phyloP scores from a whole-genome alignment of 2,113 vertebrate species.

The Sardina pilchardus region DNA sequence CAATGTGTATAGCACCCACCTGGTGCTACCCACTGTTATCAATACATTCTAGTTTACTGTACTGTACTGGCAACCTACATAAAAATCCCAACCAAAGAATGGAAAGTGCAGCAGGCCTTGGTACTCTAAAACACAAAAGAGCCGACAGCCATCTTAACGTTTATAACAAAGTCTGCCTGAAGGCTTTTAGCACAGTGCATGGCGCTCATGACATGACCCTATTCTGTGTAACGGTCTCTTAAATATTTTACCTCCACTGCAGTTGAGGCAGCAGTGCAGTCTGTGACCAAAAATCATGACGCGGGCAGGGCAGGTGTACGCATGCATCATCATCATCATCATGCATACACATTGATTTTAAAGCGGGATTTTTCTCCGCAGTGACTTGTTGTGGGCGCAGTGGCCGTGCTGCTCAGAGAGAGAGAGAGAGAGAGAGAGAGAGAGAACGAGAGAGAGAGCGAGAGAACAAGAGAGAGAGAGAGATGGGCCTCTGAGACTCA shows the following conservation, averaged over 20 bases:
- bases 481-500: too few species aligned
- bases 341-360: background rate
- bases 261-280: background rate
- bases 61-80: too few species aligned
- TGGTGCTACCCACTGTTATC: too few species aligned
- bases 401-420: background rate
- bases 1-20: too few species aligned
- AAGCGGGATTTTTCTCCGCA: background rate
- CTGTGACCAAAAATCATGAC: background rate
- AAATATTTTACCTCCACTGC: conserved; percentile 3
- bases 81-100: background rate
- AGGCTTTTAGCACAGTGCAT: background rate
- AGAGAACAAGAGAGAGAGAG: too few species aligned
- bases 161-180: background rate
- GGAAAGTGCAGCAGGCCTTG: background rate
- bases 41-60: too few species aligned
- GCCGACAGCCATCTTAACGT: background rate
- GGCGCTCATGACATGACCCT: background rate
- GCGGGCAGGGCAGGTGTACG: too few species aligned
- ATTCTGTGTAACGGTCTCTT: background rate
- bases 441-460: background rate
- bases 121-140: background rate
- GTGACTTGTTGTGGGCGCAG: background rate
- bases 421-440: background rate
- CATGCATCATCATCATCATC: background rate